A percentile compares a stretch with the other conserved stretches of the same genome.
Evolutionary conservation across 2,113 vertebrate genomes (phyloP).

Genomic region (Colinus virginianus): DNA sequence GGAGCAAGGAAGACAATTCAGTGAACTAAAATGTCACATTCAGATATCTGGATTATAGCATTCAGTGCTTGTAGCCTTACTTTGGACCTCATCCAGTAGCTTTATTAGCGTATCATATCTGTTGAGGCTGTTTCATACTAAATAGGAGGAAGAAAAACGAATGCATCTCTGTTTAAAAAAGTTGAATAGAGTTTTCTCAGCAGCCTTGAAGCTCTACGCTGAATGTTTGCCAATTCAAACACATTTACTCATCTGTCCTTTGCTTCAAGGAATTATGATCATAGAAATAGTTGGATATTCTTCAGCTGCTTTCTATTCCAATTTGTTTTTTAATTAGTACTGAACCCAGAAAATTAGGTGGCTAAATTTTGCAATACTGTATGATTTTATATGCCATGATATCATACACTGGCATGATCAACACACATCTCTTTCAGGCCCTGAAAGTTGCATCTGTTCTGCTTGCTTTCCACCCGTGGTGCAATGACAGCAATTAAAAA

Average conservation of each 20-base stretch:
- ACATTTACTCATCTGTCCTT: constrained; percentile 21
- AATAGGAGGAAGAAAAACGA: background rate
- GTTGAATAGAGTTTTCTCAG: background rate
- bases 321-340: constrained; percentile 49
- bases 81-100: background rate
- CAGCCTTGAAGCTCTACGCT: constrained; percentile 17
- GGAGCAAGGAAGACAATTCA: background rate
- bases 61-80: background rate
- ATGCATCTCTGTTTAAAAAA: background rate
- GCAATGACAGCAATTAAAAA: background rate
- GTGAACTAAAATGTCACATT: background rate
- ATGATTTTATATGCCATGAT: background rate
- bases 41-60: background rate
- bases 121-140: background rate
- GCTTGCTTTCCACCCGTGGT: background rate
- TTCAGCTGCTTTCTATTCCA: constrained; percentile 17
- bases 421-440: background rate
- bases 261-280: background rate
- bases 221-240: constrained; percentile 26
- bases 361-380: background rate
- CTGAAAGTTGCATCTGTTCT: background rate
- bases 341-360: constrained; percentile 18
- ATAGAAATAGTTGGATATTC: constrained; percentile 28
- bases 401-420: background rate
- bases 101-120: background rate